Percentiles rank a stretch among this genome's conserved stretches.
These are phyloP conservation scores for Pomacea canaliculata DNA, from an alignment of 2,888 invertebrate species.

Conservation along the genomic window DNA sequence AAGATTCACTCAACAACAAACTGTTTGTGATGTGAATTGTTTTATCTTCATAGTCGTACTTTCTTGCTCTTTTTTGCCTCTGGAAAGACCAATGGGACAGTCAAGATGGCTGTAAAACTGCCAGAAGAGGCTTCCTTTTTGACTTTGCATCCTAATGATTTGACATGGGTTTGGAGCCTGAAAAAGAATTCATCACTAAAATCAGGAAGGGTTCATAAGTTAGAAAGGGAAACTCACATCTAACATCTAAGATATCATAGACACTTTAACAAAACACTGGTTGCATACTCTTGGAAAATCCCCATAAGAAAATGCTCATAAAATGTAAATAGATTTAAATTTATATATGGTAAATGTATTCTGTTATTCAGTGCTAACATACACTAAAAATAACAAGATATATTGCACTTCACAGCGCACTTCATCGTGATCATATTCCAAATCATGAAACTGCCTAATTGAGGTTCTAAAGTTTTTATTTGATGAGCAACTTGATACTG, in stretches of 20 bases:
- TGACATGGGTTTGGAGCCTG: conserved; percentile 34
- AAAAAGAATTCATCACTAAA: background rate
- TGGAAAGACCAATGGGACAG: conserved; percentile 38
- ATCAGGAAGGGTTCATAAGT: background rate
- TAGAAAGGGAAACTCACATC: background rate
- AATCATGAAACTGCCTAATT: too few relatives aligned
- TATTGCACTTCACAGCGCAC: too few relatives aligned
- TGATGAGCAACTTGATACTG: too few relatives aligned
- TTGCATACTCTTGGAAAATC: background rate
- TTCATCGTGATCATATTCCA: too few relatives aligned
- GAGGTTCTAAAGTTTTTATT: too few relatives aligned
- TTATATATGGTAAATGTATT: too few relatives aligned
- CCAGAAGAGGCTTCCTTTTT: conserved; percentile 21
- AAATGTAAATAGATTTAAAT: too few relatives aligned
- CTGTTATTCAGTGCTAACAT: too few relatives aligned
- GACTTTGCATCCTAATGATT: conserved; percentile 38
- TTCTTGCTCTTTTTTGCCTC: conserved; percentile 16
- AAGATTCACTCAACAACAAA: background rate
- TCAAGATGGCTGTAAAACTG: conserved; percentile 24
- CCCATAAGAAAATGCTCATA: too few relatives aligned
- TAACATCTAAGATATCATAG: background rate
- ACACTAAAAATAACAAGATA: too few relatives aligned
- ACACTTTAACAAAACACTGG: background rate
- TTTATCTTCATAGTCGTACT: background rate
- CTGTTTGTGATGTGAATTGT: background rate